Evolutionary conservation across 1,140 invertebrate species (phyloP).

Genomic region (Vanessa tameamea): DNA sequence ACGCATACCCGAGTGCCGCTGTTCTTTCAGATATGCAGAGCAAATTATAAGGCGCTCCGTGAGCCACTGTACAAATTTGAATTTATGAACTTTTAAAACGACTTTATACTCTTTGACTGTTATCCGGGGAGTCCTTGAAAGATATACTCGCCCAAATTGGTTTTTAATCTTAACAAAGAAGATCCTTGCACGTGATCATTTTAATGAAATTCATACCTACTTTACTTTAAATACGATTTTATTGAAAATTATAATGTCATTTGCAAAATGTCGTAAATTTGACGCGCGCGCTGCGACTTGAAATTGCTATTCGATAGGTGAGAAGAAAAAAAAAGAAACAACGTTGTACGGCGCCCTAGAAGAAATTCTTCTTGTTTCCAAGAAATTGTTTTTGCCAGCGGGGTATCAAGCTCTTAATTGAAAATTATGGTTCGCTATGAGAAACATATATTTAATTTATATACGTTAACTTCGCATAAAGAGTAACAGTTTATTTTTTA

Average conservation of each 20-base stretch:
- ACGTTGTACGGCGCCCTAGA: constrained; percentile 11
- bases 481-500: neutral
- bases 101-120: constrained; percentile 49
- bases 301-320: constrained; percentile 10
- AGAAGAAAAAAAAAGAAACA: constrained; percentile 9
- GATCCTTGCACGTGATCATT: neutral
- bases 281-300: neutral
- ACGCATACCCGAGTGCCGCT: constrained; percentile 49
- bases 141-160: constrained; percentile 12
- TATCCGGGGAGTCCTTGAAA: constrained; percentile 21
- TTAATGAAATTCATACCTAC: neutral
- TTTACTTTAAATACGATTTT: neutral
- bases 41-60: constrained; percentile 61
- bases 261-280: neutral
- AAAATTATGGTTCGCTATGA: constrained; percentile 67
- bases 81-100: constrained; percentile 63
- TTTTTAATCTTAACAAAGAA: neutral
- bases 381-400: constrained; percentile 69
- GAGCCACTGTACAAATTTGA: constrained; percentile 56
- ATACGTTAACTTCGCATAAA: constrained; percentile 2
- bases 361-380: constrained; percentile 33
- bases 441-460: constrained; percentile 43
- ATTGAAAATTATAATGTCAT: neutral
- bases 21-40: constrained; percentile 60
- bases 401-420: constrained; percentile 64